Percentiles rank a stretch among this genome's conserved stretches.
Conservation (phyloP, 1,140 invertebrate species). For the Globodera ellingtonae region DNA sequence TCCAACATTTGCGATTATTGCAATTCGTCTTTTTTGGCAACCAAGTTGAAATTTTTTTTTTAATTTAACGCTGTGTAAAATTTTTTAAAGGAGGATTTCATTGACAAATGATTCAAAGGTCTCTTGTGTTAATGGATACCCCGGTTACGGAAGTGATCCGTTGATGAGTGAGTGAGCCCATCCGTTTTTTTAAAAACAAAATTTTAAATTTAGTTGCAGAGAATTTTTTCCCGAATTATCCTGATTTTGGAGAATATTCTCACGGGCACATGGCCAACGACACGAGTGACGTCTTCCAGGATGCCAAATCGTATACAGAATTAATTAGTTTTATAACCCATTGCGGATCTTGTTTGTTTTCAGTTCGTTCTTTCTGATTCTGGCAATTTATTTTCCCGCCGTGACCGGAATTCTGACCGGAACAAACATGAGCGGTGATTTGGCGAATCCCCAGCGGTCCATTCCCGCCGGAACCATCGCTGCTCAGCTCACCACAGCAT, state of each 20-base stretch:
- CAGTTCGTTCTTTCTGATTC: constrained; percentile 90
- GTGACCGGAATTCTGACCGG: constrained; percentile 99
- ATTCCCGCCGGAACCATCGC: constrained; percentile 96
- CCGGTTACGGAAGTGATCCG: constrained; percentile 55
- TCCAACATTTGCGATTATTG: constrained; percentile 58
- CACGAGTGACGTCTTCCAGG: constrained; percentile 66
- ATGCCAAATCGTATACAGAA: constrained; percentile 77
- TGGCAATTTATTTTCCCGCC: constrained; percentile 98
- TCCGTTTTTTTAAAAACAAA: background rate
- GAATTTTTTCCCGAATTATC: constrained; percentile 54
- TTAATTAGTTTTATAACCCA: constrained; percentile 69
- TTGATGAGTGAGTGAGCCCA: constrained; percentile 38
- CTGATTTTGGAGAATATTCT: constrained; percentile 42
- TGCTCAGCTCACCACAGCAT: constrained; percentile 92
- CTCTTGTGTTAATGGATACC: constrained; percentile 56
- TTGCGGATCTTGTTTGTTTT: constrained; percentile 69
- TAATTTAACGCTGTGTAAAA: too few species aligned
- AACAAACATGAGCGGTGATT: constrained; percentile 73
- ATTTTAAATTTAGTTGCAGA: constrained; percentile 35
- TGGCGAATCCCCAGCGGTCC: constrained; percentile 94
- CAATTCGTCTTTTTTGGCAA: constrained; percentile 28
- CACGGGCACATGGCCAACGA: constrained; percentile 37
- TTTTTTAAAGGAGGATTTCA: too few species aligned
- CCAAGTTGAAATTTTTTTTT: too few species aligned
- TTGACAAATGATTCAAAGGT: too few species aligned